phyloP scores from a whole-genome alignment of 2,888 invertebrate species.

The Cacoxenus indagator region DNA sequence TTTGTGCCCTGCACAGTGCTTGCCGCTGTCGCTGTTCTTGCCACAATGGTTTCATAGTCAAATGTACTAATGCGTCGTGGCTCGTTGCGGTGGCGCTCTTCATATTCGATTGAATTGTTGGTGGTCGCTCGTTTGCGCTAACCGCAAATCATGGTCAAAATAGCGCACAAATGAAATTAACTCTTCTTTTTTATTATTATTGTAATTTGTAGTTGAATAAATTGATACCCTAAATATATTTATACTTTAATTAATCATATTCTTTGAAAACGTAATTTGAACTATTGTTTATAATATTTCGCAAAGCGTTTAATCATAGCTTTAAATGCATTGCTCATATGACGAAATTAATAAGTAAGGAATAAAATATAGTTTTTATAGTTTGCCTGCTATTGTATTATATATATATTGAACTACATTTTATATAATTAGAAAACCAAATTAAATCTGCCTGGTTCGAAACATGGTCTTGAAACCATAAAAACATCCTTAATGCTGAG shows the following conservation, averaged over 20 bases:
- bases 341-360: background rate
- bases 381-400: no score
- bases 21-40: background rate
- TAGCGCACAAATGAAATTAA: constrained; percentile 14
- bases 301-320: background rate
- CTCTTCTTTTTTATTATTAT: background rate
- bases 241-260: constrained; percentile 15
- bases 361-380: no score
- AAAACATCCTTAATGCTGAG: no score
- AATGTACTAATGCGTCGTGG: background rate
- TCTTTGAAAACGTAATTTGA: constrained; percentile 2
- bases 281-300: background rate
- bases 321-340: background rate
- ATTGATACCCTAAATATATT: background rate
- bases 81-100: background rate
- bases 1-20: background rate
- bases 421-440: no score
- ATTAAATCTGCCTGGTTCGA: no score
- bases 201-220: background rate
- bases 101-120: no score
- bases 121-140: constrained; percentile 8
- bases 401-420: no score
- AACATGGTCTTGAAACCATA: no score
- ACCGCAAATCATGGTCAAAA: constrained; percentile 18
- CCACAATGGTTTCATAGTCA: background rate